A percentile compares a stretch with the other conserved stretches of the same genome.
phyloP scores from a whole-genome alignment of 1,140 invertebrate species.

The Brachionus asplanchnoidis region DNA sequence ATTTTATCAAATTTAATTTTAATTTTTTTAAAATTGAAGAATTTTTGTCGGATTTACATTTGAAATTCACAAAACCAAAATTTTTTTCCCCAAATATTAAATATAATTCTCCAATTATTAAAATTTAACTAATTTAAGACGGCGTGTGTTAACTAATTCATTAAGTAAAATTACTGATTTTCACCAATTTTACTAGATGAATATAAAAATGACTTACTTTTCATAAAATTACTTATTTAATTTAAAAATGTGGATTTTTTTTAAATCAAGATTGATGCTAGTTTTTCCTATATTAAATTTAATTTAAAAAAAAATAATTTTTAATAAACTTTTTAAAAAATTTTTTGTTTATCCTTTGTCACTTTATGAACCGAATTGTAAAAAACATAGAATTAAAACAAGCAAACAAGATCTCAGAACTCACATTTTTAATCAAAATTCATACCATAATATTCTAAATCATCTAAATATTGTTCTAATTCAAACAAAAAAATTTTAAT shows the following conservation, averaged over 20 bases:
- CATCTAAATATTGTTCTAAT: too few relatives aligned
- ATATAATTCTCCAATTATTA: not conserved
- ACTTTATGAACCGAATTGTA: too few relatives aligned
- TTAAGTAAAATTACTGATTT: not conserved
- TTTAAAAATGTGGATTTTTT: not conserved
- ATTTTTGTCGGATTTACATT: not conserved
- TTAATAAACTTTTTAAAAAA: too few relatives aligned
- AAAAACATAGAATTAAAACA: too few relatives aligned
- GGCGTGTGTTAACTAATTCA: not conserved
- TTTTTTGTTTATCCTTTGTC: too few relatives aligned
- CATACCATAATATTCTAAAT: not conserved
- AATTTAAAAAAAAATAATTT: too few relatives aligned
- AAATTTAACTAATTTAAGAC: not conserved
- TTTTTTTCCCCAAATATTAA: not conserved
- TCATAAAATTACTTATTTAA: not conserved
- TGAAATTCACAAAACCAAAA: not conserved
- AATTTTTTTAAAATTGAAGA: not conserved
- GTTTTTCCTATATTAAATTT: not conserved
- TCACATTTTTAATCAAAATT: too few relatives aligned
- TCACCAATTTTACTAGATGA: not conserved
- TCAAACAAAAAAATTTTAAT: too few relatives aligned
- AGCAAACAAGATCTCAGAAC: too few relatives aligned
- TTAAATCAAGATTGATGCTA: not conserved
- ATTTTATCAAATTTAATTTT: not conserved
- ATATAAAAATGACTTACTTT: not conserved